Percentiles rank a stretch among this genome's conserved stretches.
phyloP scores from a whole-genome alignment of 37 sponge, comb jelly and placozoan species.

The Beroe forskalii region DNA sequence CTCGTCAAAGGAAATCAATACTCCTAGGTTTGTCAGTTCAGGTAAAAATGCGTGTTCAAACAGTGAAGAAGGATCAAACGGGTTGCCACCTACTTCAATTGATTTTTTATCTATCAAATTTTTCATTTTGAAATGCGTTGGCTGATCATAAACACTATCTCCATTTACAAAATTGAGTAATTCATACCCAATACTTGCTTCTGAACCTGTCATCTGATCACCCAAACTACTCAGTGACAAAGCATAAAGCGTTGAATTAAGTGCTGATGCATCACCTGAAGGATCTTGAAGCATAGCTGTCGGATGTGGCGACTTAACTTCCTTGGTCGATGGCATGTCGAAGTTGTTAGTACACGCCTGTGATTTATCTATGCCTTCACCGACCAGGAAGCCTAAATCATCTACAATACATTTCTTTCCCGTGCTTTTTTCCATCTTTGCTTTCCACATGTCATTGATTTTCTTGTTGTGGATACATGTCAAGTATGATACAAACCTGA shows the following conservation, averaged over 20 bases:
- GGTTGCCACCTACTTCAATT: background rate
- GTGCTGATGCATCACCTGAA: background rate
- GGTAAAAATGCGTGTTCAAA: background rate
- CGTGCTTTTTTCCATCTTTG: background rate
- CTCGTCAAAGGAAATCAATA: background rate
- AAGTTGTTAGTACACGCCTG: background rate
- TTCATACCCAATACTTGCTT: background rate
- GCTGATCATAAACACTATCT: background rate
- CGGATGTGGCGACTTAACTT: background rate
- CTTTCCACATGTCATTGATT: background rate
- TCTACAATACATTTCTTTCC: background rate
- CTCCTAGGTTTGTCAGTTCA: background rate
- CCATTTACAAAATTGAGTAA: background rate
- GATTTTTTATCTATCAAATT: background rate
- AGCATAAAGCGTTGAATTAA: background rate
- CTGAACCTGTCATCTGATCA: background rate
- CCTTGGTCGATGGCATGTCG: background rate
- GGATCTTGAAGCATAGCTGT: background rate
- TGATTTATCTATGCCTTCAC: background rate
- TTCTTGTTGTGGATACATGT: background rate
- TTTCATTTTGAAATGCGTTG: background rate
- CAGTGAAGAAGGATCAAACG: background rate
- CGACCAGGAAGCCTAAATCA: background rate
- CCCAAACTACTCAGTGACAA: background rate
- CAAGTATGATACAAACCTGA: background rate